Evolutionary conservation across 92 coral and sea anemone species (phyloP).

Genomic region (Bergia puertoricense): DNA sequence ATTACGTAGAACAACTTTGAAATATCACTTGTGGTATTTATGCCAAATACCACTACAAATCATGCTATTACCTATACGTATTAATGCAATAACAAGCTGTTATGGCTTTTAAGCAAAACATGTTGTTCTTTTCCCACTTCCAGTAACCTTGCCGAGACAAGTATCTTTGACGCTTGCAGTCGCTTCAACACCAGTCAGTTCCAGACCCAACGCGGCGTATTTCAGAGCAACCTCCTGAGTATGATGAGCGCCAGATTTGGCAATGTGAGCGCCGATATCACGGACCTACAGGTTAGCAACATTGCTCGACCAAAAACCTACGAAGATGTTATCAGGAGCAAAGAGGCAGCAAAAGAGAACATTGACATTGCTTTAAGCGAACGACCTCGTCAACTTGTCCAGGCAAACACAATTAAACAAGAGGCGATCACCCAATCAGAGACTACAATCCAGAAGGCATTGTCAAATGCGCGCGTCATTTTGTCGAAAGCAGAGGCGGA

Average conservation of each 20-base stretch:
- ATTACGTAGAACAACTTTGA: too few species aligned
- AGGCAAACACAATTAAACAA: conserved; percentile 62
- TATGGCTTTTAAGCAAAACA: too few species aligned
- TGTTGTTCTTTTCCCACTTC: not conserved
- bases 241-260: conserved; percentile 63
- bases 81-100: too few species aligned
- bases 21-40: too few species aligned
- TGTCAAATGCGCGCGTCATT: conserved; percentile 69
- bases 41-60: too few species aligned
- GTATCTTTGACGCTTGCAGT: conserved; percentile 77
- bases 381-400: conserved; percentile 77
- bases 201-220: conserved; percentile 68
- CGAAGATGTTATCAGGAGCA: conserved; percentile 72
- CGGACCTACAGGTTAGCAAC: conserved; percentile 79
- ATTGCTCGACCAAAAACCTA: conserved; percentile 61
- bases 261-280: conserved; percentile 68
- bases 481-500: conserved; percentile 70
- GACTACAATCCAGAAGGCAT: conserved; percentile 65
- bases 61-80: too few species aligned
- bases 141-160: conserved; percentile 58
- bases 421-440: conserved; percentile 78
- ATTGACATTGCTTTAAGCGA: conserved; percentile 76
- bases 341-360: conserved; percentile 89
- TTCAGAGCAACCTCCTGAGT: conserved; percentile 69
- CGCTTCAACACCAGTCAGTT: conserved; percentile 81